phyloP scores from a whole-genome alignment of 2,797 vertebrate genomes.

The Sebastes oblongus region DNA sequence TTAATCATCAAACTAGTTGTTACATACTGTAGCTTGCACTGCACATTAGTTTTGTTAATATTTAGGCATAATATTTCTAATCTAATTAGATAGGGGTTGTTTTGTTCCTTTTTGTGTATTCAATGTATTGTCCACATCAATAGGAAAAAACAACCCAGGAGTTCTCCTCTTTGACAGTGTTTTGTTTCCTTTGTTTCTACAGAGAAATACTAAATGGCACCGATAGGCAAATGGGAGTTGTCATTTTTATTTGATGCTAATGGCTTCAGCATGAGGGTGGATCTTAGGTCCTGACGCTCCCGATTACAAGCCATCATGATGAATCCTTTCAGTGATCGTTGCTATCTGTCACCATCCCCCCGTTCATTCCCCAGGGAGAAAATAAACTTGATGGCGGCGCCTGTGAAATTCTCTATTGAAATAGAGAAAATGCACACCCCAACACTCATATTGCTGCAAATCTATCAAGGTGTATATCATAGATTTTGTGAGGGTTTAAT shows the following conservation, averaged over 20 bases:
- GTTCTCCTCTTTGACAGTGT: neutral
- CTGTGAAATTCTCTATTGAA: neutral
- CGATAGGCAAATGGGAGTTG: slow-evolving; percentile 41
- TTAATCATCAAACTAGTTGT: neutral
- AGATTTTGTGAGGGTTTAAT: neutral
- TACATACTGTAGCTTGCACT: neutral
- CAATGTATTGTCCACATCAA: neutral
- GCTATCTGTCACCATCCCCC: slow-evolving; percentile 41
- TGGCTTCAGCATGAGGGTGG: slow-evolving; percentile 38
- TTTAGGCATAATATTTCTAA: neutral
- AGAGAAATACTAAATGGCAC: slow-evolving; percentile 36
- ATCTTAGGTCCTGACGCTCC: slow-evolving; percentile 40
- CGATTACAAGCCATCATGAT: slow-evolving; percentile 40
- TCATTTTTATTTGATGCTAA: slow-evolving; percentile 58
- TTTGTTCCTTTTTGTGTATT: neutral
- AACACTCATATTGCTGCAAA: neutral
- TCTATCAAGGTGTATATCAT: neutral
- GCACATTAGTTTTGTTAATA: neutral
- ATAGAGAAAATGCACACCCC: neutral
- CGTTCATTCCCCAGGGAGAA: slow-evolving; percentile 20
- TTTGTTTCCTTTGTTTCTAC: slow-evolving; percentile 12
- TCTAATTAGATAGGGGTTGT: neutral
- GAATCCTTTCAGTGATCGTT: slow-evolving; percentile 43
- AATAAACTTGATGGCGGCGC: slow-evolving; percentile 3
- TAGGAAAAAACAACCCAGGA: neutral